phyloP scores from a whole-genome alignment of 92 coral and sea anemone genomes.

The Palythoa grandis region DNA sequence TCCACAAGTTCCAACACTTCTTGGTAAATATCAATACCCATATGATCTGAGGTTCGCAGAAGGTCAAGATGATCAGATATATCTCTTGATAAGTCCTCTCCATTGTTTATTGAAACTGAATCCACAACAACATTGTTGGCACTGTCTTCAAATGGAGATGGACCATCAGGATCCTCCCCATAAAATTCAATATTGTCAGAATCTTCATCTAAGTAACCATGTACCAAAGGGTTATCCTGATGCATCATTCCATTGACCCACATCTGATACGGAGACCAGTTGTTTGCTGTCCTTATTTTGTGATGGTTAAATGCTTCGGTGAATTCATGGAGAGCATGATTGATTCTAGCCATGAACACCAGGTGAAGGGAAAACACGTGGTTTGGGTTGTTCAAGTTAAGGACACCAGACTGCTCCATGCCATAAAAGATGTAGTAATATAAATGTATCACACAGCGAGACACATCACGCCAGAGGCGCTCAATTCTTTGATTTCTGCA shows the following conservation, averaged over 20 bases:
- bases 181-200: conserved; percentile 33
- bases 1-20: conserved; percentile 20
- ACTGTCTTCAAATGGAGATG: conserved; percentile 53
- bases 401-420: neutral
- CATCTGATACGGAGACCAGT: conserved; percentile 2
- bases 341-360: neutral
- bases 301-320: neutral
- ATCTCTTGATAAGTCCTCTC: conserved; percentile 30
- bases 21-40: conserved; percentile 42
- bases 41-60: conserved; percentile 17
- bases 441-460: neutral
- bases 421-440: conserved; percentile 10
- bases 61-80: conserved; percentile 10
- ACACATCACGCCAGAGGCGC: conserved; percentile 9
- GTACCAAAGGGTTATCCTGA: conserved; percentile 45
- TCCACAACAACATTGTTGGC: conserved; percentile 42
- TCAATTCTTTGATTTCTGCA: neutral
- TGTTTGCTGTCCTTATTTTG: neutral
- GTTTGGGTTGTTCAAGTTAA: conserved; percentile 3
- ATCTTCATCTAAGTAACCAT: conserved; percentile 47
- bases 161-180: conserved; percentile 39
- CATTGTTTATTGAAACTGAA: conserved; percentile 36
- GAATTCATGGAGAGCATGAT: neutral
- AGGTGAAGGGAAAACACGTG: neutral
- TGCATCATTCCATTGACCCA: conserved; percentile 7